Percentiles rank a stretch among this genome's conserved stretches.
Conservation (phyloP, 2,888 invertebrate genomes). For the Corythucha ciliata region DNA sequence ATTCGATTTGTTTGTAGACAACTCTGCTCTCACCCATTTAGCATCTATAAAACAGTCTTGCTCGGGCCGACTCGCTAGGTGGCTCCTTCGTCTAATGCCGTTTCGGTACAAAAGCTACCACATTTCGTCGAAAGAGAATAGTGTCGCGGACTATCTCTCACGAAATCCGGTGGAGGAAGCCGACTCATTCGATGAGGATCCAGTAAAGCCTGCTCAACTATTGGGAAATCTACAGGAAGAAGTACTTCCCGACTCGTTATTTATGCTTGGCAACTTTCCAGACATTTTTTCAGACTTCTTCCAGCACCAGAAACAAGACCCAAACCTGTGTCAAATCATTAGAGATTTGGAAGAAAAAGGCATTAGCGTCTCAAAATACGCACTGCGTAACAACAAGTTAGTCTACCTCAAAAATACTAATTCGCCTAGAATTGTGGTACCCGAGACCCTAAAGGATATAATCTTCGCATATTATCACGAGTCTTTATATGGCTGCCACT, state of each 20-base stretch:
- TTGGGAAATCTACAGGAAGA: conserved; percentile 3
- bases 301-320: background rate
- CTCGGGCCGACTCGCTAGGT: conserved; percentile 9
- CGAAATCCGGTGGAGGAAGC: background rate
- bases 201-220: background rate
- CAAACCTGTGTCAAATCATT: background rate
- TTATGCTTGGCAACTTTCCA: no score
- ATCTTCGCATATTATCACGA: conserved; percentile 10
- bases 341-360: background rate
- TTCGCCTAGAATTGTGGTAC: conserved; percentile 7
- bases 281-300: conserved; percentile 5
- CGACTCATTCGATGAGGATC: background rate
- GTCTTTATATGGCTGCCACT: background rate
- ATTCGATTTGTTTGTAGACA: conserved; percentile 8
- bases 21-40: conserved; percentile 2
- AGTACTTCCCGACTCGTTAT: no score
- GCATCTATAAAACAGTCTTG: background rate
- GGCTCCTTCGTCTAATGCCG: conserved; percentile 7
- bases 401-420: no score
- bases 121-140: background rate
- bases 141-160: conserved; percentile 10
- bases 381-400: no score
- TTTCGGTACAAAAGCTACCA: conserved; percentile 1
- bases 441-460: background rate
- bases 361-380: background rate